Percentiles rank a stretch among this genome's conserved stretches.
Evolutionary conservation across 2,113 vertebrate genomes (phyloP).

Genomic region (Cheirogaleus medius): DNA sequence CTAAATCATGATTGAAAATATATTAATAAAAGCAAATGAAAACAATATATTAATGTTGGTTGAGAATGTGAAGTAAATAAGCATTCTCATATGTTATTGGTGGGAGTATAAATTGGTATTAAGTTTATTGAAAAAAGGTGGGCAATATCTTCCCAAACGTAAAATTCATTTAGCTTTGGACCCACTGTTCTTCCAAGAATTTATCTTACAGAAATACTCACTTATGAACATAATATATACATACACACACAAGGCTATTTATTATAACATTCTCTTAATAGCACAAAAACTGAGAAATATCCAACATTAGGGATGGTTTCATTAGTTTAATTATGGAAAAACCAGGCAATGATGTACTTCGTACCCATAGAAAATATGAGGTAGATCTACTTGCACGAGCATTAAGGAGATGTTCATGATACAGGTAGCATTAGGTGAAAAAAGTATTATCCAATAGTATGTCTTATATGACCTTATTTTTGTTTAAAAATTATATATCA

Average conservation of each 20-base stretch:
- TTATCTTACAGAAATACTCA: neutral
- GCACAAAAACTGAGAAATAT: neutral
- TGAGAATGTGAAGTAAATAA: constrained; percentile 1
- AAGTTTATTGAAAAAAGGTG: constrained; percentile 13
- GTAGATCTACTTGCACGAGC: neutral
- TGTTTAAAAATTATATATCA: neutral
- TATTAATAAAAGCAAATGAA: constrained; percentile 5
- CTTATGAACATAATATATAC: neutral
- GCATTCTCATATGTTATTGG: neutral
- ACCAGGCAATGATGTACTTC: neutral
- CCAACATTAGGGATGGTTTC: neutral
- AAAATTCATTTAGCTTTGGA: constrained; percentile 29
- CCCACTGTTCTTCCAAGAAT: neutral
- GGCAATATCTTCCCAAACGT: constrained; percentile 13
- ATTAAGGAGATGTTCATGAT: neutral
- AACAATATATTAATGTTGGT: neutral
- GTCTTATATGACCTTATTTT: neutral
- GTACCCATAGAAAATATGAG: neutral
- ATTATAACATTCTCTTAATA: neutral
- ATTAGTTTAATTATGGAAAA: neutral
- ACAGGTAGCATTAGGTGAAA: neutral
- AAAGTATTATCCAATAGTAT: neutral
- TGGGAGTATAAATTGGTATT: neutral
- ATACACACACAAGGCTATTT: neutral
- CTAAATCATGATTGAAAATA: neutral